Evolutionary conservation across 2,888 invertebrate species (phyloP).

Genomic region (Geotrupes spiniger): DNA sequence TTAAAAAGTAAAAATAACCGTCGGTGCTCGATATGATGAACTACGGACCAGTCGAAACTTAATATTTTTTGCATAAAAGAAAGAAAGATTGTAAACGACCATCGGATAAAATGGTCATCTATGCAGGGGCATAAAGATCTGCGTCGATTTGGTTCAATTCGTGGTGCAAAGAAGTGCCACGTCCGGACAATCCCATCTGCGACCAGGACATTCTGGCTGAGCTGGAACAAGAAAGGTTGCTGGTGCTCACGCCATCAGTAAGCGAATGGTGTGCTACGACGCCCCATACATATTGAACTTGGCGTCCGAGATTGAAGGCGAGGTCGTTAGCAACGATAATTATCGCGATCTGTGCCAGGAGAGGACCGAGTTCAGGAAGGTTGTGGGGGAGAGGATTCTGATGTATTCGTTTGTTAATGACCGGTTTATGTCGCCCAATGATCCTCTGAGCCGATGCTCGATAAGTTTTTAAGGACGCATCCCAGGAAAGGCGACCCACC

Average conservation of each 20-base stretch:
- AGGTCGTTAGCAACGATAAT: constrained; percentile 95
- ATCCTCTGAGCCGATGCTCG: constrained; percentile 89
- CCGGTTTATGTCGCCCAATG: constrained; percentile 94
- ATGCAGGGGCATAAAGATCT: too few relatives aligned
- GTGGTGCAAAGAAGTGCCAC: constrained; percentile 88
- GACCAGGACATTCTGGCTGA: constrained; percentile 86
- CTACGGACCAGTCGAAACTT: too few relatives aligned
- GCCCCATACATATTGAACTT: constrained; percentile 87
- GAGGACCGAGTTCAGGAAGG: constrained; percentile 80
- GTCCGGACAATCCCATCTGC: constrained; percentile 85
- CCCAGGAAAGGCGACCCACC: constrained; percentile 54
- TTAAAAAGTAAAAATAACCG: too few relatives aligned
- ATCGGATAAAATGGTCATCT: too few relatives aligned
- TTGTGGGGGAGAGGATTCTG: constrained; percentile 87
- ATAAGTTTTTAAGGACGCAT: constrained; percentile 73
- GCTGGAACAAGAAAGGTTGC: constrained; percentile 79
- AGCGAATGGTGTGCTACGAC: constrained; percentile 82
- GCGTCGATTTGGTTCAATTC: too few relatives aligned
- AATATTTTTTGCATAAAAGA: too few relatives aligned
- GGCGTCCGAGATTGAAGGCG: constrained; percentile 84
- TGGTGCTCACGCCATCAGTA: constrained; percentile 96
- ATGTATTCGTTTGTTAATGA: constrained; percentile 98
- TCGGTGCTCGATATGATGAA: too few relatives aligned
- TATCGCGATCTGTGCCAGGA: constrained; percentile 87
- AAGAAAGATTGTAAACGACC: too few relatives aligned